Percentiles rank a stretch among this genome's conserved stretches.
These are phyloP conservation scores for human DNA, from an alignment of 2,113 vertebrate species.

Conservation along the genomic window DNA sequence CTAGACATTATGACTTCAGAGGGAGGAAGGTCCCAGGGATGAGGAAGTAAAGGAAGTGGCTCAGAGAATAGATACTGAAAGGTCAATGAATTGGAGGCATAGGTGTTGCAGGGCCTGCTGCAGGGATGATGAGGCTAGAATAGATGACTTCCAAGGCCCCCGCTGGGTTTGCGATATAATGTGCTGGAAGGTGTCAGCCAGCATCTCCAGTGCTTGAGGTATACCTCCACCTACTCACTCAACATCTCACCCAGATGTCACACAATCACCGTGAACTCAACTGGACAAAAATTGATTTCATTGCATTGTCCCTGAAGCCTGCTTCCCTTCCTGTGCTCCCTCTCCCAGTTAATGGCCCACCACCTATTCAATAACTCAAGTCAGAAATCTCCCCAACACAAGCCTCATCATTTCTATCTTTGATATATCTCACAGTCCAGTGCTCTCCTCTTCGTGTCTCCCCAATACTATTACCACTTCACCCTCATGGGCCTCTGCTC, in stretches of 20 bases:
- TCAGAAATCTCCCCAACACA: not conserved
- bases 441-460: not conserved
- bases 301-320: too few species aligned
- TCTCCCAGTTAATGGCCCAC: not conserved
- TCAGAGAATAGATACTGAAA: not conserved
- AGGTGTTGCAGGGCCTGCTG: too few species aligned
- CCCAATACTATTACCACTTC: not conserved
- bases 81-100: not conserved
- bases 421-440: fast-evolving
- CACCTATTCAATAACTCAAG: not conserved
- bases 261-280: too few species aligned
- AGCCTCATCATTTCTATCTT: not conserved
- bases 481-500: not conserved
- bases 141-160: not conserved
- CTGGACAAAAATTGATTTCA: too few species aligned
- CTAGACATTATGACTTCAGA: not conserved
- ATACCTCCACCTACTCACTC: not conserved
- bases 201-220: not conserved
- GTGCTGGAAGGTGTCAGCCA: not conserved
- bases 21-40: not conserved
- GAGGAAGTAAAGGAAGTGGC: not conserved
- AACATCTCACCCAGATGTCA: not conserved
- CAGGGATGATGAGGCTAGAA: not conserved
- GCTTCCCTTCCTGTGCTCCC: not conserved
- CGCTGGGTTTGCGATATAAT: not conserved